These are phyloP conservation scores for Epinephelus cyanopodus DNA, from an alignment of 2,113 vertebrate genomes.

Conservation along the genomic window DNA sequence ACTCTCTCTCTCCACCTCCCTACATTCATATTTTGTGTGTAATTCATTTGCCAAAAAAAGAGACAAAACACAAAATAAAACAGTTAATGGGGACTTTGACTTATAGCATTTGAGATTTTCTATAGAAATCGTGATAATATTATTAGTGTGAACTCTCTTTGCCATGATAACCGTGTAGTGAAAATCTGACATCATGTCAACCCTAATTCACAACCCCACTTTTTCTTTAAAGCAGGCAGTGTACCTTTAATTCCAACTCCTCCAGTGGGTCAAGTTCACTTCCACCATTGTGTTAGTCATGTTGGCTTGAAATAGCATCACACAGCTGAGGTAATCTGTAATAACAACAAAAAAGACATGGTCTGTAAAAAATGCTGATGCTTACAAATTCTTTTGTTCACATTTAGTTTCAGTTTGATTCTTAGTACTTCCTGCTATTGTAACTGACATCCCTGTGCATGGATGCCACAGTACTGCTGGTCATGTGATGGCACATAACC, in stretches of 20 bases:
- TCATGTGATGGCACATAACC: not conserved
- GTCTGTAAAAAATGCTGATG: not conserved
- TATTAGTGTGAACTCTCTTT: no score
- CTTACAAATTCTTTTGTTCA: not conserved
- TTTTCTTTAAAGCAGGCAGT: not conserved
- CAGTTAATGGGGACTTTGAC: no score
- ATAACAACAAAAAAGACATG: not conserved
- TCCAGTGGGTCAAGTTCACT: not conserved
- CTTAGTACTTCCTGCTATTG: constrained; percentile 6
- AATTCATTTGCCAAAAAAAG: no score
- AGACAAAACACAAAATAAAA: no score
- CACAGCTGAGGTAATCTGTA: not conserved
- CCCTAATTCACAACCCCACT: not conserved
- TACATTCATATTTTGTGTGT: no score
- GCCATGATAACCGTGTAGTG: no score
- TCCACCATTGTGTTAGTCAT: not conserved
- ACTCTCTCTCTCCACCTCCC: no score
- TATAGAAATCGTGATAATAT: no score
- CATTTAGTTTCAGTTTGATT: constrained; percentile 1
- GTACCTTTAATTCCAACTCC: not conserved
- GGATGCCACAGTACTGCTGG: not conserved
- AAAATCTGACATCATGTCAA: no score
- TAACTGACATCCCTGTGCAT: not conserved
- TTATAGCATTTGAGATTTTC: no score
- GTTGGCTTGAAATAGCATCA: not conserved